A percentile compares a stretch with the other conserved stretches of the same genome.
Conservation (phyloP, 2,888 invertebrate species). For the Sericinus montela region DNA sequence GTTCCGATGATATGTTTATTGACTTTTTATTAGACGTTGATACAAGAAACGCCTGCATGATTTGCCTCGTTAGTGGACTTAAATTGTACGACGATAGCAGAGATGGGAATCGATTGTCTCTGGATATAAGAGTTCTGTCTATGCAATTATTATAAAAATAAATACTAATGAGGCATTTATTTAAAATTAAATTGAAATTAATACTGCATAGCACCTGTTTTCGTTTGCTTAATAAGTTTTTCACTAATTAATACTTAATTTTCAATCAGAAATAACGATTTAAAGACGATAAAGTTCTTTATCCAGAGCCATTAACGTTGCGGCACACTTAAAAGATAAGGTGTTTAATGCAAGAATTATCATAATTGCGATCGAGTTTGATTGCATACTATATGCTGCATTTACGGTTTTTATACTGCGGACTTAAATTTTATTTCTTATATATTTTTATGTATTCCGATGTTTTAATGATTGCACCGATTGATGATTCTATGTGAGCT, state of each 20-base stretch:
- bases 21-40: conserved; percentile 15
- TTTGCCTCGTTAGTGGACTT: conserved; percentile 2
- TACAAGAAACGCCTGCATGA: conserved; percentile 1
- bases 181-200: too few species aligned
- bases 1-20: conserved; percentile 11
- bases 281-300: conserved; percentile 7
- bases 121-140: too few species aligned
- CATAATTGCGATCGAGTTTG: neutral
- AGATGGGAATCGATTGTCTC: neutral
- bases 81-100: conserved; percentile 4
- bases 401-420: neutral
- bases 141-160: too few species aligned
- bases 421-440: too few species aligned
- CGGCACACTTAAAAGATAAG: conserved; percentile 2
- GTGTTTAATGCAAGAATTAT: conserved; percentile 6
- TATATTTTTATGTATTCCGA: too few species aligned
- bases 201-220: too few species aligned
- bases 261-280: conserved; percentile 17
- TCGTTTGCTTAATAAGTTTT: neutral
- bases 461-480: too few species aligned
- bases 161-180: too few species aligned
- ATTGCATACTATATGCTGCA: neutral
- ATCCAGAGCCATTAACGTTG: conserved; percentile 14
- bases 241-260: neutral
- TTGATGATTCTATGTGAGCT: too few species aligned